A percentile compares a stretch with the other conserved stretches of the same genome.
These are phyloP conservation scores for Sarcophilus harrisii DNA, from an alignment of 2,797 vertebrate species.

Conservation along the genomic window DNA sequence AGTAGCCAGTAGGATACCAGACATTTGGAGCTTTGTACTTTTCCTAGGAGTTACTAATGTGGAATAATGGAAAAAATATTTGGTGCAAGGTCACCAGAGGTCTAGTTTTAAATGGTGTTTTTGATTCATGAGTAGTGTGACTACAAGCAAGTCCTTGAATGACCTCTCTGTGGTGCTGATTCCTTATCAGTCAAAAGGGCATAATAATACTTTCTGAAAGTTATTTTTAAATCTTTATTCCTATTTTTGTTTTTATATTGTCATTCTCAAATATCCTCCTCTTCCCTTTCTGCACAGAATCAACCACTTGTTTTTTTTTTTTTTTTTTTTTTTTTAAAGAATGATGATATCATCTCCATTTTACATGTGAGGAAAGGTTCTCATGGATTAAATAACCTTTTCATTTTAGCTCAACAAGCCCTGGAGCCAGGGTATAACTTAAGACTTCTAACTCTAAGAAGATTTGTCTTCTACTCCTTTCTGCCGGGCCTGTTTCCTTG, in stretches of 20 bases:
- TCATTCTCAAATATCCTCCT: background rate
- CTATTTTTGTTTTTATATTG: background rate
- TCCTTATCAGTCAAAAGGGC: background rate
- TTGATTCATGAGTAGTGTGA: background rate
- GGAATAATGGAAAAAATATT: background rate
- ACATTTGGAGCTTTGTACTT: background rate
- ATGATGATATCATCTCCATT: background rate
- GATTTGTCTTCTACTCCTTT: background rate
- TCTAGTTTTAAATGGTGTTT: background rate
- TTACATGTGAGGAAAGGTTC: background rate
- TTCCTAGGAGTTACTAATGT: background rate
- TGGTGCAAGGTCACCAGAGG: background rate
- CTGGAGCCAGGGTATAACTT: background rate
- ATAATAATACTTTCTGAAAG: background rate
- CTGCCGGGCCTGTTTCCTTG: background rate
- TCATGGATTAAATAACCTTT: background rate
- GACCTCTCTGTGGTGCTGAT: background rate
- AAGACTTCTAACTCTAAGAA: background rate
- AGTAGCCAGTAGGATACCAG: background rate
- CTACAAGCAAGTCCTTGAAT: background rate
- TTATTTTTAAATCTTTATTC: background rate
- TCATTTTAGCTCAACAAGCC: background rate
- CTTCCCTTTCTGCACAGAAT: background rate
- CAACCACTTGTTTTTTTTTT: background rate
- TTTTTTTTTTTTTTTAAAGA: background rate